Evolutionary conservation across 2,113 vertebrate genomes (phyloP).

Genomic region (Gambusia holbrooki): DNA sequence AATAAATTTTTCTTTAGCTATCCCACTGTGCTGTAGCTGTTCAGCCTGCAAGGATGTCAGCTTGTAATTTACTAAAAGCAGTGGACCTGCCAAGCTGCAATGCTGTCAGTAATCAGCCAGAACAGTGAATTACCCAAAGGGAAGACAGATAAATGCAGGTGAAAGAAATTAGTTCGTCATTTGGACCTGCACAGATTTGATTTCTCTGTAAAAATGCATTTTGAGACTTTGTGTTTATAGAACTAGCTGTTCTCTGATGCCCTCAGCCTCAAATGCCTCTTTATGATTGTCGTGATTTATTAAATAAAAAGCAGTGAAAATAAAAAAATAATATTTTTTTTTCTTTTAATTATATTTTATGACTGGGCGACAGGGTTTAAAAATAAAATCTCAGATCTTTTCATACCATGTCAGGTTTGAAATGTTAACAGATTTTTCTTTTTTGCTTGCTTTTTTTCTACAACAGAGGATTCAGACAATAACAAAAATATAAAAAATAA

Average conservation of each 20-base stretch:
- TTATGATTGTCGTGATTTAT: not conserved
- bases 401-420: no score
- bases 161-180: not conserved
- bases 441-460: no score
- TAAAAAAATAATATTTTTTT: no score
- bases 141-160: not conserved
- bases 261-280: constrained; percentile 20
- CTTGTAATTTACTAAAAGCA: constrained; percentile 41
- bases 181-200: not conserved
- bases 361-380: no score
- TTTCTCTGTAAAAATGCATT: not conserved
- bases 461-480: no score
- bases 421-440: no score
- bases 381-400: no score
- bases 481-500: no score
- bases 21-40: constrained; percentile 4
- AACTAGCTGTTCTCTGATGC: constrained; percentile 54
- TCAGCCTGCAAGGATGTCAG: constrained; percentile 30
- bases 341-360: no score
- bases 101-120: constrained; percentile 16
- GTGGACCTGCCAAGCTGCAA: constrained; percentile 49
- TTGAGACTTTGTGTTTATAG: not conserved
- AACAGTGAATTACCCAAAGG: not conserved
- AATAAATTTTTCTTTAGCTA: not conserved
- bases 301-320: no score